Evolutionary conservation across 2,113 vertebrate genomes (phyloP).

Genomic region (Scatophagus argus): DNA sequence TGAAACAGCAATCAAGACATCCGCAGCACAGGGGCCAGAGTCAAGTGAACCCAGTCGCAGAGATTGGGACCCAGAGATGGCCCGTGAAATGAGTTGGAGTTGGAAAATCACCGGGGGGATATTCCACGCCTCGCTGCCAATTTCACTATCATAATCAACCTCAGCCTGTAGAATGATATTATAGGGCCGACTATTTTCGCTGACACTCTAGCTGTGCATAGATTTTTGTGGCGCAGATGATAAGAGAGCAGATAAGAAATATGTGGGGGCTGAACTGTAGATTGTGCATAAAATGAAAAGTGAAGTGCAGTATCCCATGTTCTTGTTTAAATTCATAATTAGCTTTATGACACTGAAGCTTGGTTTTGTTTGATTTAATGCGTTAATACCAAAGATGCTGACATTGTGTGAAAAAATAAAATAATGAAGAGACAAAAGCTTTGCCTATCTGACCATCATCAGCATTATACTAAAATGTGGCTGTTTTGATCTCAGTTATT

Average conservation of each 20-base stretch:
- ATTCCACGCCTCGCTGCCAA: slow-evolving; percentile 54
- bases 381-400: slow-evolving; percentile 20
- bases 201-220: slow-evolving; percentile 59
- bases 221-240: slow-evolving; percentile 44
- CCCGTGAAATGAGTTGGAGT: slow-evolving; percentile 66
- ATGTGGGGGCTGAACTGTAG: slow-evolving; percentile 37
- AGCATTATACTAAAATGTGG: not conserved
- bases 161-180: slow-evolving; percentile 59
- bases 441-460: not conserved
- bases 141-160: slow-evolving; percentile 71
- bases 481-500: not conserved
- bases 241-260: slow-evolving; percentile 59
- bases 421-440: slow-evolving; percentile 11
- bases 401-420: not conserved
- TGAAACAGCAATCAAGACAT: slow-evolving; percentile 70
- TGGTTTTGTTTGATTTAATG: slow-evolving; percentile 10
- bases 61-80: slow-evolving; percentile 61
- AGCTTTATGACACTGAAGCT: slow-evolving; percentile 13
- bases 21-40: slow-evolving; percentile 32
- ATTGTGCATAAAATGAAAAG: slow-evolving; percentile 11
- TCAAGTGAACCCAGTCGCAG: slow-evolving; percentile 43
- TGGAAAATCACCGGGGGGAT: slow-evolving; percentile 55
- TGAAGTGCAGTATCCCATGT: slow-evolving; percentile 37
- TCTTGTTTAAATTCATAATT: slow-evolving; percentile 32
- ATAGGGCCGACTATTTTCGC: slow-evolving; percentile 60